A percentile compares a stretch with the other conserved stretches of the same genome.
These are phyloP conservation scores for Stomatorhinus ivindoensis DNA, from an alignment of 2,113 vertebrate species.

Conservation along the genomic window DNA sequence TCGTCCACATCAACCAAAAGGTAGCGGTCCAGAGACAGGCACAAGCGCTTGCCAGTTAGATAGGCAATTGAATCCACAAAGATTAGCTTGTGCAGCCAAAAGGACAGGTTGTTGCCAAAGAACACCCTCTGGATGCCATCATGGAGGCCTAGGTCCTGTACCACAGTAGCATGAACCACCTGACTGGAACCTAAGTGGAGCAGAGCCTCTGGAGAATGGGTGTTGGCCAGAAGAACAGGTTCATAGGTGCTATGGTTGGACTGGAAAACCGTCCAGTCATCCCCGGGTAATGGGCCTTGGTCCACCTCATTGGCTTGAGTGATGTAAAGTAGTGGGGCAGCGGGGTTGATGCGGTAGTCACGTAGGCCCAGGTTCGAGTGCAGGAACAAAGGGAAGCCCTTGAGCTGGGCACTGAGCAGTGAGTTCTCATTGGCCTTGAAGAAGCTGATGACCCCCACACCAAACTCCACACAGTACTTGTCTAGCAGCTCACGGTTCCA, in stretches of 20 bases:
- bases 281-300: conserved; percentile 82
- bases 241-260: conserved; percentile 97
- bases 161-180: conserved; percentile 78
- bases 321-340: conserved; percentile 82
- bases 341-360: conserved; percentile 91
- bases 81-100: conserved; percentile 93
- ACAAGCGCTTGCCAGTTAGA: conserved; percentile 85
- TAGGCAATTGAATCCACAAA: conserved; percentile 92
- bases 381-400: conserved; percentile 90
- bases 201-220: conserved; percentile 73
- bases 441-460: conserved; percentile 90
- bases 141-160: conserved; percentile 89
- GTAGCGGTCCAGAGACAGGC: conserved; percentile 86
- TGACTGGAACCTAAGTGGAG: conserved; percentile 63
- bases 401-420: conserved; percentile 87
- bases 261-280: conserved; percentile 97
- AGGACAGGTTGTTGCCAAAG: conserved; percentile 90
- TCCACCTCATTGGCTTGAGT: conserved; percentile 90
- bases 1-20: conserved; percentile 93
- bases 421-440: conserved; percentile 96
- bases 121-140: conserved; percentile 92
- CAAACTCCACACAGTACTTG: conserved; percentile 88
- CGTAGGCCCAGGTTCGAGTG: conserved; percentile 87
- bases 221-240: conserved; percentile 85
- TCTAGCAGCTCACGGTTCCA: conserved; percentile 93